Conservation (phyloP, 2,113 vertebrate species). For the Caloenas nicobarica region DNA sequence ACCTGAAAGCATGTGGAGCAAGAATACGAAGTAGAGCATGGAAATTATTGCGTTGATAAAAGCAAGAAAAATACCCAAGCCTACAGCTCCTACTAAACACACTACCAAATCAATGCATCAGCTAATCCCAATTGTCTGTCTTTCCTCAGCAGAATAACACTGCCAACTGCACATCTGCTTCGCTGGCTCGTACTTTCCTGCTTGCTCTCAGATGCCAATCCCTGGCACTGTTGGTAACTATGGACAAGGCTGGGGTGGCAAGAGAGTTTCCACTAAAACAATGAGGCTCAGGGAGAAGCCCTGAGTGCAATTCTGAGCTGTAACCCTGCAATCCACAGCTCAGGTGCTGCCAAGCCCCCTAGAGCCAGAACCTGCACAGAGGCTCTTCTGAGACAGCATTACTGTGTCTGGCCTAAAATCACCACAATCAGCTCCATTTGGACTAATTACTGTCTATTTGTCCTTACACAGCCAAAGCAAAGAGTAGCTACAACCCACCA, state of each 20-base stretch:
- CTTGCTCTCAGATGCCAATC: not conserved
- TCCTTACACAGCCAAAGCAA: not conserved
- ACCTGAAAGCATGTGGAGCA: not conserved
- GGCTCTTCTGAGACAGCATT: not conserved
- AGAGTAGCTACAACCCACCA: not conserved
- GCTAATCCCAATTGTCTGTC: not conserved
- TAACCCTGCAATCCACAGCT: not conserved
- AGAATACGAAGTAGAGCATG: not conserved
- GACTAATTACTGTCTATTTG: not conserved
- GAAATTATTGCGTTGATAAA: not conserved
- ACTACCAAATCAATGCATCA: not conserved
- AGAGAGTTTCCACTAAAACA: not conserved
- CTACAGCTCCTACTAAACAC: not conserved
- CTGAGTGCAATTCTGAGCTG: not conserved
- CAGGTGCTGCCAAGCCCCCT: not conserved
- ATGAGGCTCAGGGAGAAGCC: not conserved
- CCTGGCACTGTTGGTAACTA: not conserved
- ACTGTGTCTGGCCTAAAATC: not conserved
- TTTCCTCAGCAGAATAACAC: not conserved
- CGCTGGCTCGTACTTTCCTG: not conserved
- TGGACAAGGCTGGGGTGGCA: not conserved
- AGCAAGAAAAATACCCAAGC: not conserved
- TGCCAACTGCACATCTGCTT: not conserved
- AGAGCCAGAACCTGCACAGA: not conserved
- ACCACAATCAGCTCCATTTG: not conserved